Evolutionary conservation across 2,113 vertebrate species (phyloP).

Genomic region (Stercorarius parasiticus): DNA sequence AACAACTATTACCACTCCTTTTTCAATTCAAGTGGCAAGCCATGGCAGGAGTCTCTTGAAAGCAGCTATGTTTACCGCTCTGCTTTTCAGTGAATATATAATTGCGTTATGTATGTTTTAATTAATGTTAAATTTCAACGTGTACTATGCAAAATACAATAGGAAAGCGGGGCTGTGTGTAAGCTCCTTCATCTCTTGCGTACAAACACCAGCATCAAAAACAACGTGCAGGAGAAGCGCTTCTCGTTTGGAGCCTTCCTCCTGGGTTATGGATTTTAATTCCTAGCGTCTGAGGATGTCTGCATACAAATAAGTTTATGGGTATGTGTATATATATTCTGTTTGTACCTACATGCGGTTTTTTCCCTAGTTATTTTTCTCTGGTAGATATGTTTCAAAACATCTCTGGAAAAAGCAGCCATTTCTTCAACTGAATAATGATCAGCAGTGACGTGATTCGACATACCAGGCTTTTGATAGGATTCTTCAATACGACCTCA

Average conservation of each 20-base stretch:
- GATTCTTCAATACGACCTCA: background rate
- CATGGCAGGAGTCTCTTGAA: slow-evolving; percentile 62
- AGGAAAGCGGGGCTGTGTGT: background rate
- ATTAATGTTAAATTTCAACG: background rate
- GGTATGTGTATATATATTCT: background rate
- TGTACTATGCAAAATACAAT: background rate
- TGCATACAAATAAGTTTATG: background rate
- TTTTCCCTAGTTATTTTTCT: background rate
- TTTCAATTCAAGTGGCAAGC: slow-evolving; percentile 70
- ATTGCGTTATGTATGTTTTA: background rate
- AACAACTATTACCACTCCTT: slow-evolving; percentile 71
- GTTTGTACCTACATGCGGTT: background rate
- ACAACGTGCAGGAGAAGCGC: background rate
- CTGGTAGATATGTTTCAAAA: background rate
- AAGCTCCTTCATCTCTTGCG: background rate
- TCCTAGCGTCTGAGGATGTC: background rate
- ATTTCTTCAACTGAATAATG: background rate
- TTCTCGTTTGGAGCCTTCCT: background rate
- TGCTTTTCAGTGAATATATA: background rate
- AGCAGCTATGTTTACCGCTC: slow-evolving; percentile 44
- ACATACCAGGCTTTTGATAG: background rate
- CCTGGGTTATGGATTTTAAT: background rate
- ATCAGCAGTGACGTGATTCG: background rate
- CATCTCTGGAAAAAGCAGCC: background rate
- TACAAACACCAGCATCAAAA: background rate